These are phyloP conservation scores for Graphium colonna DNA, from an alignment of 2,888 invertebrate species.

Conservation along the genomic window DNA sequence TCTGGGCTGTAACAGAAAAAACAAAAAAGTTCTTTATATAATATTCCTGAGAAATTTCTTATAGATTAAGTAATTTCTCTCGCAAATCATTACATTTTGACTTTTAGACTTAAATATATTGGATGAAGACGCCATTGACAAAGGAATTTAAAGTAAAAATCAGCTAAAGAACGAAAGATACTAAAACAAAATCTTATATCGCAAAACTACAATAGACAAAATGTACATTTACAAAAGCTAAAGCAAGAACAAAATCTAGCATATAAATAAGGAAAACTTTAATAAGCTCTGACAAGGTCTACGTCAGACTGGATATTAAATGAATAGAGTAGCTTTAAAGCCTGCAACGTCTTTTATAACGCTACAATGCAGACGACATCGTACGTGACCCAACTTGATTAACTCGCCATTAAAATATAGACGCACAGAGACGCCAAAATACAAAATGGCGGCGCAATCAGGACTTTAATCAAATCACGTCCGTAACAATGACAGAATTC, in stretches of 20 bases:
- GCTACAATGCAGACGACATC: conserved; percentile 14
- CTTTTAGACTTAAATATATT: no score
- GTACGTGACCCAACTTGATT: conserved; percentile 15
- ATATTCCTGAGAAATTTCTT: no score
- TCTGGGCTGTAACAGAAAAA: no score
- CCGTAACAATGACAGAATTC: conserved; percentile 40
- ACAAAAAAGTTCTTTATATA: no score
- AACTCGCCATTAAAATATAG: conserved; percentile 20
- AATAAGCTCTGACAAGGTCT: background rate
- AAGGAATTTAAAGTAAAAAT: no score
- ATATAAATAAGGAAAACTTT: background rate
- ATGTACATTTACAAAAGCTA: no score
- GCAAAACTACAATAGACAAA: no score
- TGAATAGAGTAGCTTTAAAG: background rate
- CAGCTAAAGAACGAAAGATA: no score
- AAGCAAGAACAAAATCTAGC: background rate
- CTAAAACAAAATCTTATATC: no score
- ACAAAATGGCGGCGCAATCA: conserved; percentile 23
- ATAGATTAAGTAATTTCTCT: no score
- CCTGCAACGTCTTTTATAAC: background rate
- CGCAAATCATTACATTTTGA: no score
- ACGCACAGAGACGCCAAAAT: conserved; percentile 24
- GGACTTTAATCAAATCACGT: conserved; percentile 35
- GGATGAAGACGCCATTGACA: no score
- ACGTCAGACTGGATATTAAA: background rate